Evolutionary conservation across 2,888 invertebrate species (phyloP).

Genomic region (Lasioglossum malachurum): DNA sequence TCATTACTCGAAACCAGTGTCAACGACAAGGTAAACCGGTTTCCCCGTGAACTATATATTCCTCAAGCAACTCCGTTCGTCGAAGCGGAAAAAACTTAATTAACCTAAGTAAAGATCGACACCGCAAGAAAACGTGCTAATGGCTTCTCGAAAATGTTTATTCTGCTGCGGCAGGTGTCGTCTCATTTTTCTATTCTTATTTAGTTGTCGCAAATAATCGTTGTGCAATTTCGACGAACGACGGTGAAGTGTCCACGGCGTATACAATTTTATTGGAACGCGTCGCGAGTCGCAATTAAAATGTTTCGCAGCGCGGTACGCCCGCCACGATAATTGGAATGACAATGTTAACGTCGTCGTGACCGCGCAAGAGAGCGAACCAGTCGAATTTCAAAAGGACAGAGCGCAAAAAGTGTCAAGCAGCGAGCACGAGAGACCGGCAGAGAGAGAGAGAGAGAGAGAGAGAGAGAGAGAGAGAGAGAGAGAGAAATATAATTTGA

Average conservation of each 20-base stretch:
- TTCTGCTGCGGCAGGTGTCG: background rate
- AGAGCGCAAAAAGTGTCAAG: conserved; percentile 20
- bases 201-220: background rate
- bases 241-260: background rate
- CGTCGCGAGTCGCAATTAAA: background rate
- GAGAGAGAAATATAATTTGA: background rate
- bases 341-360: background rate
- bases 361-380: background rate
- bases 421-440: background rate
- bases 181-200: background rate
- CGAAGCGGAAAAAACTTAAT: background rate
- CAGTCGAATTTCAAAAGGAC: conserved; percentile 23
- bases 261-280: background rate
- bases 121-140: background rate
- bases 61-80: background rate
- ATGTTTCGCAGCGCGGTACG: background rate
- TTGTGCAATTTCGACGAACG: background rate
- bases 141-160: background rate
- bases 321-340: background rate
- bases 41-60: background rate
- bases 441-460: background rate
- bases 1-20: background rate
- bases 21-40: conserved; percentile 32
- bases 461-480: background rate
- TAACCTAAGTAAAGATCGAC: background rate